A percentile compares a stretch with the other conserved stretches of the same genome.
Evolutionary conservation across 2,113 vertebrate genomes (phyloP).

Genomic region (Centropristis striata): DNA sequence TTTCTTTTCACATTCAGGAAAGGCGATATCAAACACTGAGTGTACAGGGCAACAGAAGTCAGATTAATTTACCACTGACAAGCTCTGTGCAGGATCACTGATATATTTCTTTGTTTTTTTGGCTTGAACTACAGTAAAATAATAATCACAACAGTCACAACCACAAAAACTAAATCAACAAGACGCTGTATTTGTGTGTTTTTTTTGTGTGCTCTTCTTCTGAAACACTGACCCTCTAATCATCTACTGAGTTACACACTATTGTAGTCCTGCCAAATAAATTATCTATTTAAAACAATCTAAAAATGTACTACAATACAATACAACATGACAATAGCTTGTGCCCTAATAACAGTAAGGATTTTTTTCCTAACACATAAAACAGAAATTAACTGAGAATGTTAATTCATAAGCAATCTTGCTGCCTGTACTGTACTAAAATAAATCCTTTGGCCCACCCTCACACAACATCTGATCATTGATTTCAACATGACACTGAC

Average conservation of each 20-base stretch:
- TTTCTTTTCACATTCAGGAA: conserved; percentile 70
- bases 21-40: conserved; percentile 68
- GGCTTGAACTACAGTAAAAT: conserved; percentile 43
- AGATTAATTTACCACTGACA: conserved; percentile 68
- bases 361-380: background rate
- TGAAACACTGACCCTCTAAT: conserved; percentile 41
- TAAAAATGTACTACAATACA: background rate
- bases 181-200: conserved; percentile 29
- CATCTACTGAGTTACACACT: conserved; percentile 19
- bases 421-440: conserved; percentile 1
- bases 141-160: conserved; percentile 30
- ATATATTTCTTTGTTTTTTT: conserved; percentile 45
- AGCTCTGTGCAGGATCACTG: conserved; percentile 40
- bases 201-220: conserved; percentile 7
- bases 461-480: conserved; percentile 36
- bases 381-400: background rate
- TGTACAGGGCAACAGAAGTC: conserved; percentile 73
- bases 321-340: background rate
- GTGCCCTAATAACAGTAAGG: background rate
- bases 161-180: conserved; percentile 22
- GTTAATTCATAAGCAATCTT: conserved; percentile 16
- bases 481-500: conserved; percentile 66
- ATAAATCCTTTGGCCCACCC: conserved; percentile 28
- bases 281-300: conserved; percentile 13
- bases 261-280: conserved; percentile 21